Base-by-base conservation (phyloP, 2,888 invertebrate species). In the Andricus quercusramuli region DNA sequence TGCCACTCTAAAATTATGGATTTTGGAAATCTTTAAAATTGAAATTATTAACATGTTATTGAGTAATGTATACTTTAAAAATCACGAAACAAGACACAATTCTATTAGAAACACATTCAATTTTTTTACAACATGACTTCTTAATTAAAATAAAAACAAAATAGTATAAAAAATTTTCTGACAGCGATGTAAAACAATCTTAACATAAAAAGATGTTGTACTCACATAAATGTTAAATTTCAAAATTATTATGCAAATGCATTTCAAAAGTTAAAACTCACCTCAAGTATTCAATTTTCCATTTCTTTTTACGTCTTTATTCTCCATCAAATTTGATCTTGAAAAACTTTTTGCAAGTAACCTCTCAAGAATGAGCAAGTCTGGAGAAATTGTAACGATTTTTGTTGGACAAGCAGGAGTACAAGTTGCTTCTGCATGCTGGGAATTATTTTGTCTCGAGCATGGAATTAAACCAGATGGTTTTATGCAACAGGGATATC, bases 381-480 rank as follows among this genome's bases (percentile, higher is more conserved):
- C 80, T 8, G 86, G 96, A 94, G 96, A 96, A 93, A 96, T 96
- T 94, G 96, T 96, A 93, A 96, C 96, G 90, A 95, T 96, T 91
- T 96, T 96, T 93, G 95, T 96, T 92, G 96, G 96, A 85, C 96
- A 96, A 94, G 96, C 96, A 91, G 97, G 97, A 93, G 97, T 97
- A 93, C 97, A 97, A 94, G 97, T 97, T 91, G 97, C 97, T 90
- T 97, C 97, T 92, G 97, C 97, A 93, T 97, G 97, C 93, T 97
- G 97, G 97, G 97, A 97, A 92, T 94, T 97, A 86, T 97, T 97
- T 94, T 97, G 97, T 93, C 94, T 97, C 92, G 97, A 97, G 93
- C 97, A 97, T 93, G 97, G 97, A 89, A 98, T 98, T 94, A 97
- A 97, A 94, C 97, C 97, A 86, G 97, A 98, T 93, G 98, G 98